A percentile compares a stretch with the other conserved stretches of the same genome.
Conservation (phyloP, 2,113 vertebrate species). For the Callaeas wilsoni region DNA sequence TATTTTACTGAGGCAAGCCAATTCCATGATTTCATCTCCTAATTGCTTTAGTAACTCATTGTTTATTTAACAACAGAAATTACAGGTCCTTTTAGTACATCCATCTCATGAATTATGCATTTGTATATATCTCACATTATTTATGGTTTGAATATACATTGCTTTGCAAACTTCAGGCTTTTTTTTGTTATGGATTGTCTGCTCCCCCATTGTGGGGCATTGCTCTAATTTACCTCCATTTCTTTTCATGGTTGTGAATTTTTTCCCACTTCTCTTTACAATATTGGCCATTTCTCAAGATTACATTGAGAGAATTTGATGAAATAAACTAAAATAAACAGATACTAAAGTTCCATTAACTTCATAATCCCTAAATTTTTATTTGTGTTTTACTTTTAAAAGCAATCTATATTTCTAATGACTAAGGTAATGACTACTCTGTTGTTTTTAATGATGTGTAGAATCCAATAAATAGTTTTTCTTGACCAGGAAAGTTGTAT, state of each 20-base stretch:
- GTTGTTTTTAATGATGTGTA: neutral
- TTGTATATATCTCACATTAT: neutral
- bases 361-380: neutral
- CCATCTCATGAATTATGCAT: neutral
- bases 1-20: neutral
- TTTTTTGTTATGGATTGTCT: neutral
- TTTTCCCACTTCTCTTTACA: neutral
- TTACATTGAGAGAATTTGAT: neutral
- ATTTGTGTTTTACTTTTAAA: neutral
- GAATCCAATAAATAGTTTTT: neutral
- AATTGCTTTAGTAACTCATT: neutral
- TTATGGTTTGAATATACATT: neutral
- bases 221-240: neutral
- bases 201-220: fast-evolving
- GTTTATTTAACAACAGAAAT: constrained; percentile 17
- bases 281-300: neutral
- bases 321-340: neutral
- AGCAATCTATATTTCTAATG: neutral
- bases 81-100: neutral
- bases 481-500: neutral
- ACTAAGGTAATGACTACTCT: neutral
- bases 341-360: neutral
- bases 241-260: neutral
- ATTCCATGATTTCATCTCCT: neutral
- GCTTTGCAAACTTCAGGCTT: neutral